These are phyloP conservation scores for Argyresthia goedartella DNA, from an alignment of 2,888 invertebrate species.

Conservation along the genomic window DNA sequence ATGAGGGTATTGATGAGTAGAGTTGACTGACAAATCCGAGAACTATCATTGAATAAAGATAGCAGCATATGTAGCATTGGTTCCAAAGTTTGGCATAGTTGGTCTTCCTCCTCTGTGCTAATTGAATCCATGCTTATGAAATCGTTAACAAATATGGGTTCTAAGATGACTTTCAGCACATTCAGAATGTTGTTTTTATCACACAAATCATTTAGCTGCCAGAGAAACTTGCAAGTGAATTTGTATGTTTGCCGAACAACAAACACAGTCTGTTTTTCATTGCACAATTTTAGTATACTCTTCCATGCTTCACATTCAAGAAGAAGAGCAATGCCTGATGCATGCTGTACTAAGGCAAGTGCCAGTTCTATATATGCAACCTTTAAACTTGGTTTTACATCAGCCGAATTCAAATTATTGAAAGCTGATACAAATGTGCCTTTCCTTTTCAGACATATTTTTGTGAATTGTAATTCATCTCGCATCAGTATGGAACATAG, in stretches of 20 bases:
- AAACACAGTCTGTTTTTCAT: conserved; percentile 78
- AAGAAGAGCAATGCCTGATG: conserved; percentile 76
- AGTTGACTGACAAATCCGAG: conserved; percentile 45
- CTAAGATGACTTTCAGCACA: conserved; percentile 67
- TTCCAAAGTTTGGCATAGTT: conserved; percentile 60
- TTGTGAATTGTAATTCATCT: conserved; percentile 72
- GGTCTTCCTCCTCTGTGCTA: conserved; percentile 59
- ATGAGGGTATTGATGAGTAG: conserved; percentile 31
- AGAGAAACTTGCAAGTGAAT: conserved; percentile 72
- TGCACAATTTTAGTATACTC: conserved; percentile 73
- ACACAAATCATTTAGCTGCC: conserved; percentile 59
- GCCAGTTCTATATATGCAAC: conserved; percentile 77
- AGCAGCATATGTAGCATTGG: conserved; percentile 71
- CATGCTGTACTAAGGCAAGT: conserved; percentile 70
- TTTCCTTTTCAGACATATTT: conserved; percentile 49
- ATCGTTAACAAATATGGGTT: conserved; percentile 70
- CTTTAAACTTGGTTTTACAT: conserved; percentile 72
- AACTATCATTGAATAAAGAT: conserved; percentile 62
- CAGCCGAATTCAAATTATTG: conserved; percentile 30
- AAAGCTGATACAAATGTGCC: conserved; percentile 28
- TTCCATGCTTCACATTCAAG: conserved; percentile 74
- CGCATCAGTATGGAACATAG: conserved; percentile 70
- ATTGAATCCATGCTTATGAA: conserved; percentile 60
- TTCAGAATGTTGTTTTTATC: conserved; percentile 63
- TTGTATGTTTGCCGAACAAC: conserved; percentile 76